A percentile compares a stretch with the other conserved stretches of the same genome.
These are phyloP conservation scores for Forbesichthys papilliferus DNA, from an alignment of 2,113 vertebrate genomes.

Conservation along the genomic window DNA sequence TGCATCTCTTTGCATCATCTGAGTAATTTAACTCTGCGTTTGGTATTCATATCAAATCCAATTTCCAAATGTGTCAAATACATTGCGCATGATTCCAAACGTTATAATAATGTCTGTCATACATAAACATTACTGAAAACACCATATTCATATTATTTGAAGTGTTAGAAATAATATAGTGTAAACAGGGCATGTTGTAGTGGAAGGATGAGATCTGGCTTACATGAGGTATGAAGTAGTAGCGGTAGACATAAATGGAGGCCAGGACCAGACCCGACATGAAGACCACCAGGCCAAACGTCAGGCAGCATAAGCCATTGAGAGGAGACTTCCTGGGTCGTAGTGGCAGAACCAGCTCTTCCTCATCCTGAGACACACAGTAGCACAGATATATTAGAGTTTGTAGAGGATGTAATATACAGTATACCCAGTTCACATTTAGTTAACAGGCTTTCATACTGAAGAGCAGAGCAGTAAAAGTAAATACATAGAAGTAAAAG, in stretches of 20 bases:
- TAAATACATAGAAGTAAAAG: too few relatives aligned
- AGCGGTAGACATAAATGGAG: constrained; percentile 90
- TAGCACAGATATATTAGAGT: neutral
- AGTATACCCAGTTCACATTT: neutral
- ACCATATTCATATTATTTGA: neutral
- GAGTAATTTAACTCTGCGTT: too few relatives aligned
- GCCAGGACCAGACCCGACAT: constrained; percentile 88
- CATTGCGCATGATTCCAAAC: too few relatives aligned
- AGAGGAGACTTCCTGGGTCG: constrained; percentile 77
- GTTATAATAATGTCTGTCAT: too few relatives aligned
- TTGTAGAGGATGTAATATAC: neutral
- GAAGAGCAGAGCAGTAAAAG: too few relatives aligned
- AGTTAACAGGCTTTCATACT: too few relatives aligned
- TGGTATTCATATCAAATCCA: too few relatives aligned
- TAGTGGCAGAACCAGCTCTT: constrained; percentile 67
- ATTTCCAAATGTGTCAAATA: too few relatives aligned
- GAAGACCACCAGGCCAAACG: constrained; percentile 85
- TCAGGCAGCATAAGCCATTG: constrained; percentile 88
- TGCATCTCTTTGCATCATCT: too few relatives aligned
- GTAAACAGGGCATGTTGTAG: neutral
- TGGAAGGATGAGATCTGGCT: constrained; percentile 22
- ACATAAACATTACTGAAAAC: too few relatives aligned
- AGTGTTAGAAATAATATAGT: neutral
- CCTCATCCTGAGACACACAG: constrained; percentile 70
- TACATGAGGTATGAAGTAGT: constrained; percentile 91